These are phyloP conservation scores for Orchesella flavescens DNA, from an alignment of 2,888 invertebrate species.

Conservation along the genomic window DNA sequence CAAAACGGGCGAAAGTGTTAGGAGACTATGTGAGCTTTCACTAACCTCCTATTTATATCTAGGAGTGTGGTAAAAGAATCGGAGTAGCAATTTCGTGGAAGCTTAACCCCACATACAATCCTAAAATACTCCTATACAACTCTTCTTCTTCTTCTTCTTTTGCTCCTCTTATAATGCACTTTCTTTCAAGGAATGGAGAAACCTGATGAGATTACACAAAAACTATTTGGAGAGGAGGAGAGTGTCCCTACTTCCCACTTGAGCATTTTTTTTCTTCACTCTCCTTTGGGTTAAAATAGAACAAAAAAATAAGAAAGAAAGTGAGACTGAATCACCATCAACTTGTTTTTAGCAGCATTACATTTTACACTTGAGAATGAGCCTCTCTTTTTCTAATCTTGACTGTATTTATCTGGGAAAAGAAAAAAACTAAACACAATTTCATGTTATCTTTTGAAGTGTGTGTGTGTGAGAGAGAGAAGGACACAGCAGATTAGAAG, in stretches of 20 bases:
- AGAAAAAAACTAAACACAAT: not conserved
- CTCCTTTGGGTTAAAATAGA: not conserved
- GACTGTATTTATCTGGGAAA: not conserved
- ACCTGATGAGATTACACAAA: conserved; percentile 52
- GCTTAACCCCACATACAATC: conserved; percentile 43
- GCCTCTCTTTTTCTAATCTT: conserved; percentile 17
- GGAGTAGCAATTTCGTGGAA: conserved; percentile 45
- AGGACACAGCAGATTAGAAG: not conserved
- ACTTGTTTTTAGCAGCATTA: conserved; percentile 15
- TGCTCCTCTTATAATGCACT: no score
- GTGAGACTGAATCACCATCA: conserved; percentile 36
- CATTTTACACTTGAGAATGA: conserved; percentile 48
- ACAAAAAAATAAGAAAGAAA: conserved; percentile 15
- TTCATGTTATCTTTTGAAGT: no score
- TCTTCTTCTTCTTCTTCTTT: no score
- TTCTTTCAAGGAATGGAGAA: conserved; percentile 32
- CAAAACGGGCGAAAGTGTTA: no score
- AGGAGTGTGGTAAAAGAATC: no score
- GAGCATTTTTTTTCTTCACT: conserved; percentile 23
- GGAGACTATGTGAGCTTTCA: no score
- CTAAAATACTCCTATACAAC: conserved; percentile 2
- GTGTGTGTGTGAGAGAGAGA: no score
- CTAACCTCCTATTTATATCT: no score
- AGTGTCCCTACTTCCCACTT: conserved; percentile 13
- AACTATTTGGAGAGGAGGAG: conserved; percentile 21